A percentile compares a stretch with the other conserved stretches of the same genome.
These are phyloP conservation scores for Acronicta aceris DNA, from an alignment of 2,888 invertebrate genomes.

Conservation along the genomic window DNA sequence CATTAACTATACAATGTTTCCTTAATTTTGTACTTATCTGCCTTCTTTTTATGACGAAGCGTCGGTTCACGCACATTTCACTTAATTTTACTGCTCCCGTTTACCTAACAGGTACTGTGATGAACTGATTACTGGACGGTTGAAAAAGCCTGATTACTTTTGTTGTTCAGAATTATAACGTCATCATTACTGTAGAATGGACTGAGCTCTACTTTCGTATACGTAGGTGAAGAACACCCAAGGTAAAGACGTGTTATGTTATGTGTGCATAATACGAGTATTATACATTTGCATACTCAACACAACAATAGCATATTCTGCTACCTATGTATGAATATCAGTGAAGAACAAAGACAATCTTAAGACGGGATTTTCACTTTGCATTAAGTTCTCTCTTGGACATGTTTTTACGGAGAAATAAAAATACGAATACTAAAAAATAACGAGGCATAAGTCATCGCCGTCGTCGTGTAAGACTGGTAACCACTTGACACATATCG, in stretches of 20 bases:
- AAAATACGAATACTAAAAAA: conserved; percentile 23
- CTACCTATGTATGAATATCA: background rate
- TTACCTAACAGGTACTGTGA: conserved; percentile 48
- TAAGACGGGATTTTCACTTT: conserved; percentile 17
- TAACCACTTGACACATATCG: conserved; percentile 78
- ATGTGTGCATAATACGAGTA: conserved; percentile 15
- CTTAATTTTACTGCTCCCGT: conserved; percentile 50
- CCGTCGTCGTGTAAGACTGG: conserved; percentile 60
- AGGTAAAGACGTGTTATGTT: conserved; percentile 17
- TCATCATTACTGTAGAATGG: conserved; percentile 20
- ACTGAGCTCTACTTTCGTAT: conserved; percentile 9
- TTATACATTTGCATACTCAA: conserved; percentile 26
- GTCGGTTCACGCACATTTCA: conserved; percentile 60
- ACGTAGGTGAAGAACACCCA: conserved; percentile 4
- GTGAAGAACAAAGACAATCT: conserved; percentile 28
- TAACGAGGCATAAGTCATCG: conserved; percentile 43
- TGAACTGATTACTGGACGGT: conserved; percentile 47
- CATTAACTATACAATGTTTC: conserved; percentile 64
- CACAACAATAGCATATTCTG: background rate
- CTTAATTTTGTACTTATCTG: conserved; percentile 63
- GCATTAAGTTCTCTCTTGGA: conserved; percentile 17
- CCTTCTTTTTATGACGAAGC: conserved; percentile 63
- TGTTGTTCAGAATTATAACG: conserved; percentile 33
- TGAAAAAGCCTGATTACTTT: conserved; percentile 51
- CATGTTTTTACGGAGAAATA: conserved; percentile 16